Percentiles rank a stretch among this genome's conserved stretches.
These are phyloP conservation scores for Eufriesea mexicana DNA, from an alignment of 1,140 invertebrate genomes.

Conservation along the genomic window DNA sequence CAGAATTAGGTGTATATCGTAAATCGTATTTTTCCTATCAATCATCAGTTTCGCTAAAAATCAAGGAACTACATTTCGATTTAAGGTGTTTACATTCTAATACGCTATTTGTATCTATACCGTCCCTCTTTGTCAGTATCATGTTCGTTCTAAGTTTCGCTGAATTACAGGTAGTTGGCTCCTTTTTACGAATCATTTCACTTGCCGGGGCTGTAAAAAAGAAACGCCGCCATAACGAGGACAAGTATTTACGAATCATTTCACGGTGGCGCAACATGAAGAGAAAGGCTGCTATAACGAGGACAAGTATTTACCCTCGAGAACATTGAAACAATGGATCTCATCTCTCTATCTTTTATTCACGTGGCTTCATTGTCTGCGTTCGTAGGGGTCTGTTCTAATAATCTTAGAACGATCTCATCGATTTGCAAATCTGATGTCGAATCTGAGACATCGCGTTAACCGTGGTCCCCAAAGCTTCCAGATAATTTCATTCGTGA, in stretches of 20 bases:
- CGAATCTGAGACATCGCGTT: constrained; percentile 11
- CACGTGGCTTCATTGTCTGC: constrained; percentile 50
- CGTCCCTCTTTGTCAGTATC: neutral
- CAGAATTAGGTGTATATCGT: too few relatives aligned
- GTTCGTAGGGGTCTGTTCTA: constrained; percentile 40
- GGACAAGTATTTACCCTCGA: constrained; percentile 68
- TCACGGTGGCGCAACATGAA: constrained; percentile 48
- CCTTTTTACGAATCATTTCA: constrained; percentile 40
- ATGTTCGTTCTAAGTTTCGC: neutral
- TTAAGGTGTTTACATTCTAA: neutral
- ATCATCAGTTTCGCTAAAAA: neutral
- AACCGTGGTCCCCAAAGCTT: neutral
- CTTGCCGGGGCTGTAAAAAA: constrained; percentile 32
- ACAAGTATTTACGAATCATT: constrained; percentile 64
- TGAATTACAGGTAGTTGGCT: constrained; percentile 45
- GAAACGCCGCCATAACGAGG: constrained; percentile 56
- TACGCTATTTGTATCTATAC: neutral
- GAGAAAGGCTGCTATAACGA: constrained; percentile 57
- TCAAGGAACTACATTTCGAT: neutral
- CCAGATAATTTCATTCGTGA: neutral
- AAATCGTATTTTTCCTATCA: too few relatives aligned
- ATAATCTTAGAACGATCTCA: constrained; percentile 55
- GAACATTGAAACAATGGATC: constrained; percentile 67
- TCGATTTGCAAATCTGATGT: constrained; percentile 50
- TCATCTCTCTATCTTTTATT: constrained; percentile 66